phyloP scores from a whole-genome alignment of 2,113 vertebrate genomes.

The Tichodroma muraria region DNA sequence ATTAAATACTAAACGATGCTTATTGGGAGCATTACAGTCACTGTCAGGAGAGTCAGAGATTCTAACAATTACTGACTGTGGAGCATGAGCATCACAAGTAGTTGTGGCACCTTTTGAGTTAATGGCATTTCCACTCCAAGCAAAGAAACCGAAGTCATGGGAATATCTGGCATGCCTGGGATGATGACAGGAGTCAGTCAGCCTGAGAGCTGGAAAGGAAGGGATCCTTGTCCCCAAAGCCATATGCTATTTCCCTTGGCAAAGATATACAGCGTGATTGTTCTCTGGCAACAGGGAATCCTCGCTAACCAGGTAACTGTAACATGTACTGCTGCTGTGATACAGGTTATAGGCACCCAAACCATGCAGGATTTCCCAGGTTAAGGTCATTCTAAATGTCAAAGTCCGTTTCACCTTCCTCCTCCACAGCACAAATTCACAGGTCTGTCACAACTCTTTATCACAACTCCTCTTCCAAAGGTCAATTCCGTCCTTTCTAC shows the following conservation, averaged over 20 bases:
- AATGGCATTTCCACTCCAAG: background rate
- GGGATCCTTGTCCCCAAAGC: background rate
- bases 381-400: background rate
- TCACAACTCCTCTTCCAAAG: background rate
- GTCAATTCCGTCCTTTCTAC: background rate
- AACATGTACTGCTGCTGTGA: background rate
- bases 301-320: background rate
- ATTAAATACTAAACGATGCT: background rate
- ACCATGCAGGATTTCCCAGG: background rate
- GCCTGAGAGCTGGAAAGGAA: background rate
- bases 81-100: background rate
- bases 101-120: background rate
- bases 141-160: background rate
- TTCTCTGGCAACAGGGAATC: background rate
- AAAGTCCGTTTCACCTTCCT: background rate
- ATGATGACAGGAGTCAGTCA: background rate
- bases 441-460: background rate
- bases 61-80: background rate
- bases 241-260: background rate
- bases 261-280: rapidly evolving
- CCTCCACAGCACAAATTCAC: rapidly evolving
- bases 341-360: background rate
- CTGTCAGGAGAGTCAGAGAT: background rate
- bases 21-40: background rate
- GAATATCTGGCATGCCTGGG: background rate